Evolutionary conservation across 2,888 invertebrate species (phyloP).

Genomic region (Amphipoea oculea): DNA sequence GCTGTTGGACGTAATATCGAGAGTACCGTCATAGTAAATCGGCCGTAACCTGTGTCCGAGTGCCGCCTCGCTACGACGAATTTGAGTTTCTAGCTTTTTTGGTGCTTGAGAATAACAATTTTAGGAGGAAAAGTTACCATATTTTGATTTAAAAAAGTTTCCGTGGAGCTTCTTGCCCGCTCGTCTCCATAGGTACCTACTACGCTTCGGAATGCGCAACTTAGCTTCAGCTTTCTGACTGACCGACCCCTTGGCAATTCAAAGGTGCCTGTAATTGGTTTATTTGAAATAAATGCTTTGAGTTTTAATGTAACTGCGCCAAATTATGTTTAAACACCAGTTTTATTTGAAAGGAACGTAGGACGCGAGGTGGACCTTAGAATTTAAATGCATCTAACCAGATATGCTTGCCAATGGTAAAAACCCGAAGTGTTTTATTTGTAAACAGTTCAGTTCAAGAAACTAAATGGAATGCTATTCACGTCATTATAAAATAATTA

Average conservation of each 20-base stretch:
- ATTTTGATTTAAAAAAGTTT: not conserved
- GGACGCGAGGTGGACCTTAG: not conserved
- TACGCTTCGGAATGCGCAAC: not conserved
- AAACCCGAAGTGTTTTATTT: slow-evolving; percentile 25
- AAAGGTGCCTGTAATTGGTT: not conserved
- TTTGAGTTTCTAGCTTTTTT: not conserved
- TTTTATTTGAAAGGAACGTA: slow-evolving; percentile 25
- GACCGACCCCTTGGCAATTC: not conserved
- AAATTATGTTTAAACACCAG: not conserved
- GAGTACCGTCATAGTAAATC: slow-evolving; percentile 85
- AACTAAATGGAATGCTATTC: slow-evolving; percentile 41
- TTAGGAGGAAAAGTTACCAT: not conserved
- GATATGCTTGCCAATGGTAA: slow-evolving; percentile 43
- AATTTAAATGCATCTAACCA: slow-evolving; percentile 26
- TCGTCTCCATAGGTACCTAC: not conserved
- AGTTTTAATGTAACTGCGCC: not conserved
- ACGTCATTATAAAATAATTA: slow-evolving; percentile 13
- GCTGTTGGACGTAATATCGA: slow-evolving; percentile 81
- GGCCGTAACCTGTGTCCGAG: slow-evolving; percentile 78
- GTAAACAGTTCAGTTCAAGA: slow-evolving; percentile 40
- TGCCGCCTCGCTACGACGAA: slow-evolving; percentile 75
- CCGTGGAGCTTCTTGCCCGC: not conserved
- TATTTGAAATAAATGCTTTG: not conserved
- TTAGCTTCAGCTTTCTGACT: not conserved
- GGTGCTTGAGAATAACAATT: not conserved